Conservation (phyloP, 2,797 vertebrate species). For the Percopsis omiscomaycus region DNA sequence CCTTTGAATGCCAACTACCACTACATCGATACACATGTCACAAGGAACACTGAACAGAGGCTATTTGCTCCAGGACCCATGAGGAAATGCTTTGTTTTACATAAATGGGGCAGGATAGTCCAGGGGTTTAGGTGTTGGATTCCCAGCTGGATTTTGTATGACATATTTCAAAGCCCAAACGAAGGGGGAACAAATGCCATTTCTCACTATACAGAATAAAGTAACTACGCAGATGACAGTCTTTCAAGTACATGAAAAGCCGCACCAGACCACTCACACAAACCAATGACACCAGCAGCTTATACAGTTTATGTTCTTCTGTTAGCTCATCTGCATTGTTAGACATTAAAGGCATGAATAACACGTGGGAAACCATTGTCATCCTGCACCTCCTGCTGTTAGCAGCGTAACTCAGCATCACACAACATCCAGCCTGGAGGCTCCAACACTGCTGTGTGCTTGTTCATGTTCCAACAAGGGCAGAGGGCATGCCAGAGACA, state of each 20-base stretch:
- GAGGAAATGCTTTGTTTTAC: neutral
- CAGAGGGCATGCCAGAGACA: neutral
- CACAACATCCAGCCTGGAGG: slow-evolving; percentile 4
- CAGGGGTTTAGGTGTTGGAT: no score
- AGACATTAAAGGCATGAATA: slow-evolving; percentile 30
- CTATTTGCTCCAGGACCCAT: neutral
- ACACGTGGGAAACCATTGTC: slow-evolving; percentile 17
- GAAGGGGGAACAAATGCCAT: no score
- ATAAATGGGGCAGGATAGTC: neutral
- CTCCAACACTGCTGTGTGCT: slow-evolving; percentile 4
- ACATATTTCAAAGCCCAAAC: no score
- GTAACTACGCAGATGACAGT: no score
- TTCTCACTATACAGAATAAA: no score
- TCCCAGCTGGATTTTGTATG: no score
- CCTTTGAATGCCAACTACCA: neutral
- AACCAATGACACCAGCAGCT: no score
- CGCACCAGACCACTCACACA: no score
- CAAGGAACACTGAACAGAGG: neutral
- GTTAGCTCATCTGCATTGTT: slow-evolving; percentile 16
- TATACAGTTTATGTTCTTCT: no score
- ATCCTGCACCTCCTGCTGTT: slow-evolving; percentile 32
- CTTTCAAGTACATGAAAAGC: no score
- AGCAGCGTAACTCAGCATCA: slow-evolving; percentile 11
- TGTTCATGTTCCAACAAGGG: neutral
- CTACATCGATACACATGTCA: neutral